Evolutionary conservation across 2,113 vertebrate genomes (phyloP), one percentile per base, ranked within the genome.

Genomic region (Mesembrinibis cayennensis): DNA sequence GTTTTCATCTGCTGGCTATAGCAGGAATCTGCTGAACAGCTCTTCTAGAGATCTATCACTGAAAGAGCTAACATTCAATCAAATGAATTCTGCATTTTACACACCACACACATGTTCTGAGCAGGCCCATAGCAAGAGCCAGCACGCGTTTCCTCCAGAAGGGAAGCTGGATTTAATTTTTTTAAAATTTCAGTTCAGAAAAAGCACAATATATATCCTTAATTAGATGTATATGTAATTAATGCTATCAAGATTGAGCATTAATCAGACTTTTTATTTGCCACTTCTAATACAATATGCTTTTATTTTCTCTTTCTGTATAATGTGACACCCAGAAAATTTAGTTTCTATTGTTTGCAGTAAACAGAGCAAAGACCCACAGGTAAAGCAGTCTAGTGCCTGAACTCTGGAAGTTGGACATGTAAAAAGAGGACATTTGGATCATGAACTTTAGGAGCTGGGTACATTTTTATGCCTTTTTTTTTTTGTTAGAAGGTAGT

Each of bases 121-220:
- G 27, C 25, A 40, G 23, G 30, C 3, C 30, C 8, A 30, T 13
- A 44, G 21, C 13, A 58, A 84, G 4, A 62, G 1, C 20, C 21
- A 26, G 16, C 0, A 2, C n/a, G 32, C 0, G 0, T 77, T 89
- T 77, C 49, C 50, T 83, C 34, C n/a, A 36, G 50, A 70, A 71
- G 32, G 30, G 15, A 78, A 66, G 10, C 5, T 61, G 36, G 36
- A 73, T 49, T 66, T 84, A 29, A 13, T 30, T 52, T 50, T 74
- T 90, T 22, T 1, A 1, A 18, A 36, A 23, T 72, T 63, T 55
- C 0, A 0, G 3, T 70, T 81, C 50, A 52, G 47, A 47, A 86
- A 72, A 69, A 47, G 15, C 16, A 73, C 10, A 65, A 25, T 49
- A 13, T 16, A 10, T 34, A 27, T n/a, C 9, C 9, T 59, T 74